Base-by-base conservation (phyloP, 2,113 vertebrate genomes). In the Poeciliopsis retropinna region DNA sequence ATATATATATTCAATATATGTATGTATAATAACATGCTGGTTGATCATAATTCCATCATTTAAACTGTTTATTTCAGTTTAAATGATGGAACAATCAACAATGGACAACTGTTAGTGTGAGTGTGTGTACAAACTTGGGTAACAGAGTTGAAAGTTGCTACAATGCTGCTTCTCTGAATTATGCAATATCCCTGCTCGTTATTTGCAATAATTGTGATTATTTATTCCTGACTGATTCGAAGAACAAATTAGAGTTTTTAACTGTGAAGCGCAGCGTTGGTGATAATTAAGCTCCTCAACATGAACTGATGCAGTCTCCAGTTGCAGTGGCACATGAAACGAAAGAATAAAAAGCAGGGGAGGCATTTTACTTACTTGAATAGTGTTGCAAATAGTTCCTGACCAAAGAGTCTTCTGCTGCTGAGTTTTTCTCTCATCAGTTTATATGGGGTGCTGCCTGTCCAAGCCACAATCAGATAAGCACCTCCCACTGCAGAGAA, bases 401-500 rank as follows among this genome's bases (percentile, higher is more conserved):
- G 80, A 4, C 27, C 29, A 27, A 80, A 65, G 69, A 74, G 79
- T 17, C 47, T 67, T 29, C 66, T 54, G 67, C 63, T 51, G 41
- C 22, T 19, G 17, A 47, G 64, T 69, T 60, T 41, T 76, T 73
- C 25, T 12, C 65, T 69, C 72, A 62, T 67, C 79, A 65, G 5
- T 81, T 91, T 70, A 57, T 91, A 89, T 75, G 22, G 17, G 73
- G 27, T 61, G 64, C 70, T 88, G 89, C 85, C 87, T 83, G 76
- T 31, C 79, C 57, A 1, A 51, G 57, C 54, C 64, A 25, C 7
- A 19, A 77, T 66, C 76, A 80, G 83, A 65, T 37, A 68, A 41
- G 80, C 83, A 3, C 85, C 89, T 83, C 87, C 88, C 79, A 34
- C 67, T 0, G 12, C 60, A 5, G 64, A 2, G 28, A 66, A 12